Percentiles rank a stretch among this genome's conserved stretches.
phyloP scores from a whole-genome alignment of 1,140 invertebrate genomes.

The Pachypeltis micranthus region DNA sequence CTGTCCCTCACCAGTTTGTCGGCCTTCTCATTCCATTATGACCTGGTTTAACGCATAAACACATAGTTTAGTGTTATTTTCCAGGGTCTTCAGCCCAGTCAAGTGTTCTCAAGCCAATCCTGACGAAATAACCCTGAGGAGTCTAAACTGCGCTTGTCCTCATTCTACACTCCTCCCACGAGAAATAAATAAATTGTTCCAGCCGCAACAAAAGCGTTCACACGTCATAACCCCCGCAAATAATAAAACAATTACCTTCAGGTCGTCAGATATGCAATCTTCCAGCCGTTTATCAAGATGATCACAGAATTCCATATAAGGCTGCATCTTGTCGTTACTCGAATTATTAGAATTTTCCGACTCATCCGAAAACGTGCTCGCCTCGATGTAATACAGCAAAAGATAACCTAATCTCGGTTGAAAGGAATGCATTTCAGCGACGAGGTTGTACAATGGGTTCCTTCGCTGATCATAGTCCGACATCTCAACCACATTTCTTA shows the following conservation, averaged over 20 bases:
- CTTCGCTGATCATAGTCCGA: slow-evolving; percentile 63
- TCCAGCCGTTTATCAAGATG: slow-evolving; percentile 65
- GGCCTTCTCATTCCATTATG: too few species aligned
- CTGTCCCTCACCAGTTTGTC: too few species aligned
- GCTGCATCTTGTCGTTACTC: slow-evolving; percentile 63
- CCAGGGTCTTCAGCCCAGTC: too few species aligned
- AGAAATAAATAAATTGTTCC: too few species aligned
- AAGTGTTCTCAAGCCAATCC: too few species aligned
- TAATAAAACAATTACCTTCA: slow-evolving; percentile 43
- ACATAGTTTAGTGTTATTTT: too few species aligned
- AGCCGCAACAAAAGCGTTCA: too few species aligned
- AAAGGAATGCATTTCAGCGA: slow-evolving; percentile 59
- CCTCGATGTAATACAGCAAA: slow-evolving; percentile 75
- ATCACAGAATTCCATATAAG: slow-evolving; percentile 79
- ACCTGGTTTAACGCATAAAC: too few species aligned
- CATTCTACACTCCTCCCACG: too few species aligned
- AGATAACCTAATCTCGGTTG: slow-evolving; percentile 69
- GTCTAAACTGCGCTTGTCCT: too few species aligned
- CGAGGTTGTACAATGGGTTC: slow-evolving; percentile 56
- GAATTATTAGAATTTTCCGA: slow-evolving; percentile 27
- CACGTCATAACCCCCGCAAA: not conserved
- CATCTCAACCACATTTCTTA: slow-evolving; percentile 57
- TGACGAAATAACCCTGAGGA: too few species aligned
- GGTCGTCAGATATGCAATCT: slow-evolving; percentile 60
- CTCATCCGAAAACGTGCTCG: slow-evolving; percentile 46